These are phyloP conservation scores for Xiphias gladius DNA, from an alignment of 2,113 vertebrate genomes.

Conservation along the genomic window DNA sequence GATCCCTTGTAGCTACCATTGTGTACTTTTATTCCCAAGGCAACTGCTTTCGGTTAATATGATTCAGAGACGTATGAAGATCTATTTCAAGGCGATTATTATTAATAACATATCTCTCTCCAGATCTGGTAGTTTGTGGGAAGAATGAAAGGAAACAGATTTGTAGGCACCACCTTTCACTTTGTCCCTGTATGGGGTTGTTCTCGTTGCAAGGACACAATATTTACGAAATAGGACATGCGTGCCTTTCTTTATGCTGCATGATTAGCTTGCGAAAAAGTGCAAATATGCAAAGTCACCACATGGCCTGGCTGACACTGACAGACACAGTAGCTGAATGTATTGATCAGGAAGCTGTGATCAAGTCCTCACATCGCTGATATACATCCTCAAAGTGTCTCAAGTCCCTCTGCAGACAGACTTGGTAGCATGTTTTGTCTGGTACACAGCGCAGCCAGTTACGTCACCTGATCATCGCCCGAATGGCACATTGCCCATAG, in stretches of 20 bases:
- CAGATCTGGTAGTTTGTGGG: neutral
- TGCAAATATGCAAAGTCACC: neutral
- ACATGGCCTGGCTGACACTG: neutral
- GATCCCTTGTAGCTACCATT: conserved; percentile 26
- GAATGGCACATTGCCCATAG: conserved; percentile 24
- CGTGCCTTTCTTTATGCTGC: neutral
- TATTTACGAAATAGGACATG: neutral
- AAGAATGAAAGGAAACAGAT: no score
- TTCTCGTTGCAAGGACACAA: conserved; percentile 3
- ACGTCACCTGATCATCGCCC: conserved; percentile 55
- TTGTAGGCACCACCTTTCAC: no score
- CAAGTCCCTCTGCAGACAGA: conserved; percentile 57
- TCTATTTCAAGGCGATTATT: neutral
- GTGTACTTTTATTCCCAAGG: conserved; percentile 41
- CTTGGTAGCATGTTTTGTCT: conserved; percentile 47
- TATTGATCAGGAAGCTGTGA: conserved; percentile 1
- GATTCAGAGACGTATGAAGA: neutral
- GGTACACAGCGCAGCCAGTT: conserved; percentile 22
- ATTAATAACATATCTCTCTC: conserved; percentile 5
- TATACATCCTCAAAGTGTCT: conserved; percentile 13
- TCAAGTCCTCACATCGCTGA: conserved; percentile 14
- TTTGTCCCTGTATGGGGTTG: neutral
- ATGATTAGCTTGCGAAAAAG: neutral
- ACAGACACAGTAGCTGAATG: neutral
- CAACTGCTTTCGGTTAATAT: conserved; percentile 1